A percentile compares a stretch with the other conserved stretches of the same genome.
Evolutionary conservation across 2,888 invertebrate species (phyloP).

Genomic region (Xylota sylvarum): DNA sequence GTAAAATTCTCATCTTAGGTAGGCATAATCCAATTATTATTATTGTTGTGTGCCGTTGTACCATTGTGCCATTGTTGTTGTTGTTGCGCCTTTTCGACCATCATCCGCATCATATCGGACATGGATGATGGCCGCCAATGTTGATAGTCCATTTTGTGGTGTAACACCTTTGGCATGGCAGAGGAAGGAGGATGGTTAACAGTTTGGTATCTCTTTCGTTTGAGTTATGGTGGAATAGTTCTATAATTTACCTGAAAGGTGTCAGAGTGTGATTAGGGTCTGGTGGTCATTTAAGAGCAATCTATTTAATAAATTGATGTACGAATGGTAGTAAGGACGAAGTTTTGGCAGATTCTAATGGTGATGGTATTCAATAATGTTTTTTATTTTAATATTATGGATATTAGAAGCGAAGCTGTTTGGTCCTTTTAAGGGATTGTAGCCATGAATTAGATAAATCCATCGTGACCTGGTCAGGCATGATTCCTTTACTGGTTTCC

Average conservation of each 20-base stretch:
- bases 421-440: no score
- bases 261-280: slow-evolving; percentile 8
- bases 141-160: slow-evolving; percentile 68
- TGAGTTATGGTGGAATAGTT: background rate
- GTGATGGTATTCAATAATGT: no score
- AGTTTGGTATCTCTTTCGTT: background rate
- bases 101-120: slow-evolving; percentile 28
- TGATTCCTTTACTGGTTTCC: no score
- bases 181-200: slow-evolving; percentile 4
- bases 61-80: no score
- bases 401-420: no score
- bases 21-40: slow-evolving; percentile 70
- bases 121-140: slow-evolving; percentile 65
- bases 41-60: slow-evolving; percentile 31
- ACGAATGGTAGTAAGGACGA: background rate
- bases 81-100: background rate
- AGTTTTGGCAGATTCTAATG: background rate
- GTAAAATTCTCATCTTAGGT: slow-evolving; percentile 46
- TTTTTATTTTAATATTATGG: no score
- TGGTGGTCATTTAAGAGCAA: background rate
- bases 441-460: no score
- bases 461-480: no score
- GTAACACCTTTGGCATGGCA: slow-evolving; percentile 30
- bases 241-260: slow-evolving; percentile 8
- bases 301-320: slow-evolving; percentile 1